Conservation (phyloP, 1,140 invertebrate genomes). For the Nomia melanderi region DNA sequence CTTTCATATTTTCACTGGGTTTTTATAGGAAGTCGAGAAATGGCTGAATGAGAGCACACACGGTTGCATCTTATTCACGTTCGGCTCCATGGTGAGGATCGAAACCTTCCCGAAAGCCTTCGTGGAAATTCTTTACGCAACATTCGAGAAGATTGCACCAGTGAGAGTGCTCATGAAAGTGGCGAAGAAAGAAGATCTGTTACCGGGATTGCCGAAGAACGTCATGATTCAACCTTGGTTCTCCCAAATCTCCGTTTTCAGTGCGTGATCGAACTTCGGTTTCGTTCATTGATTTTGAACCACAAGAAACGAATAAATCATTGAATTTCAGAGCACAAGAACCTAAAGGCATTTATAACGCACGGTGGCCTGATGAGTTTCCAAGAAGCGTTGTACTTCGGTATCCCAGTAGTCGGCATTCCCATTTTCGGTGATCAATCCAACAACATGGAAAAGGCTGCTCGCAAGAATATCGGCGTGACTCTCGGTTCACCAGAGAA, state of each 20-base stretch:
- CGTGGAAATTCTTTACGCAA: conserved; percentile 82
- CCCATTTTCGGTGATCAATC: conserved; percentile 81
- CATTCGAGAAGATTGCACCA: conserved; percentile 80
- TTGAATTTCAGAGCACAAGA: conserved; percentile 71
- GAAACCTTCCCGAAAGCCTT: conserved; percentile 83
- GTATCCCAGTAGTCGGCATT: conserved; percentile 79
- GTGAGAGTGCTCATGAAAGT: conserved; percentile 69
- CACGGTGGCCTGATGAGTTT: conserved; percentile 81
- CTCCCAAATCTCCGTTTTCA: conserved; percentile 42
- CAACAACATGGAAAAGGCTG: conserved; percentile 69
- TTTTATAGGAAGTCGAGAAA: conserved; percentile 84
- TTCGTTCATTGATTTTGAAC: neutral
- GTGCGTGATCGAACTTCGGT: conserved; percentile 23
- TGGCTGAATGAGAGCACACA: conserved; percentile 85
- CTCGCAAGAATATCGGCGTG: conserved; percentile 55
- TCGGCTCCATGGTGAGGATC: conserved; percentile 86
- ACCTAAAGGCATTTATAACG: conserved; percentile 78
- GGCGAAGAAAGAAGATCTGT: conserved; percentile 56
- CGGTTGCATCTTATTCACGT: conserved; percentile 87
- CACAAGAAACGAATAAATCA: too few species aligned
- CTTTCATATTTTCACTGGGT: neutral
- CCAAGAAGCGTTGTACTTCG: conserved; percentile 77
- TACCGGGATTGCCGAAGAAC: conserved; percentile 65
- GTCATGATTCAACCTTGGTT: conserved; percentile 54
- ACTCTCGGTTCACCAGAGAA: conserved; percentile 34